A percentile compares a stretch with the other conserved stretches of the same genome.
Conservation (phyloP, 2,888 invertebrate species). For the Parnassius orleans region DNA sequence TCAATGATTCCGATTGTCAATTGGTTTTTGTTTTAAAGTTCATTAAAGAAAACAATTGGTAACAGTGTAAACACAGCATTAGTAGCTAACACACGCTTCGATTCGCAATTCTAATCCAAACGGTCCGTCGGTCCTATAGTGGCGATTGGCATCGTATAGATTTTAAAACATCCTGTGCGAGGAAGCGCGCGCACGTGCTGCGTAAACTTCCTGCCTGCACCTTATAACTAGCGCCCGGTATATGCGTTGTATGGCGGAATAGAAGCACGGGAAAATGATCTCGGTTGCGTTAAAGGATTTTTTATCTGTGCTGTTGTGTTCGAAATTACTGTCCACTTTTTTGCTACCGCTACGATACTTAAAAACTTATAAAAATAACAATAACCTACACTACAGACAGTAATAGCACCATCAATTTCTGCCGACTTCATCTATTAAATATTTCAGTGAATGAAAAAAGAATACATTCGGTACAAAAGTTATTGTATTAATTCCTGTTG, state of each 20-base stretch:
- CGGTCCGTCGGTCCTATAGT: slow-evolving; percentile 25
- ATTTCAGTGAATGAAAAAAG: too few species aligned
- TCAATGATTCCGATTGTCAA: too few species aligned
- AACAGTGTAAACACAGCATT: slow-evolving; percentile 23
- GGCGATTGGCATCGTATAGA: slow-evolving; percentile 51
- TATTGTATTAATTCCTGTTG: too few species aligned
- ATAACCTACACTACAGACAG: too few species aligned
- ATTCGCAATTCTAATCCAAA: slow-evolving; percentile 23
- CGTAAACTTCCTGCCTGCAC: slow-evolving; percentile 65
- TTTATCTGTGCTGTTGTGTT: slow-evolving; percentile 5
- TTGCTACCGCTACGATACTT: too few species aligned
- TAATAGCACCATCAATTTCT: too few species aligned
- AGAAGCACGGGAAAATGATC: slow-evolving; percentile 21
- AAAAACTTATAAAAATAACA: too few species aligned
- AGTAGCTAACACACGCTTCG: slow-evolving; percentile 16
- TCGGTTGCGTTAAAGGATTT: slow-evolving; percentile 4
- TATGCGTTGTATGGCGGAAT: slow-evolving; percentile 9
- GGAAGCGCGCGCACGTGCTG: slow-evolving; percentile 72
- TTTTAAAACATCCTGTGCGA: slow-evolving; percentile 77
- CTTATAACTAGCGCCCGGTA: slow-evolving; percentile 28
- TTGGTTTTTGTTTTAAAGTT: too few species aligned
- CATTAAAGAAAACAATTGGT: slow-evolving; percentile 16
- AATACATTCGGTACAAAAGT: too few species aligned
- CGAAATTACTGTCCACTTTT: not conserved
- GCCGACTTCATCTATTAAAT: too few species aligned